These are phyloP conservation scores for Protaetia brevitarsis DNA, from an alignment of 1,140 invertebrate genomes.

Conservation along the genomic window DNA sequence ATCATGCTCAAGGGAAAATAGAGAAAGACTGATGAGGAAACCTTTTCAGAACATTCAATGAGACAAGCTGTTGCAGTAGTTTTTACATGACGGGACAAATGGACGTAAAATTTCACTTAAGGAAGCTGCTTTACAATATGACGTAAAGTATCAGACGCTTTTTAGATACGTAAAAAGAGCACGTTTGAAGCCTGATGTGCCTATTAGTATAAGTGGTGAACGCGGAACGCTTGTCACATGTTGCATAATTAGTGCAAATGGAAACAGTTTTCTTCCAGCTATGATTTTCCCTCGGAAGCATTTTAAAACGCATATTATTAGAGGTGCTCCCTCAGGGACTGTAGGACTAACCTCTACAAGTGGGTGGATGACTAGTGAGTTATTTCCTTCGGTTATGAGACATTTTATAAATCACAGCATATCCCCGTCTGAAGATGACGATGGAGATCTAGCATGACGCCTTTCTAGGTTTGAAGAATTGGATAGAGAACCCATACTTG, in stretches of 20 bases:
- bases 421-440: too few relatives aligned
- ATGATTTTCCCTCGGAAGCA: slow-evolving; percentile 44
- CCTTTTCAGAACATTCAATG: neutral
- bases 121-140: neutral
- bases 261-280: slow-evolving; percentile 44
- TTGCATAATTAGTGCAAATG: slow-evolving; percentile 42
- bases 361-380: slow-evolving; percentile 49
- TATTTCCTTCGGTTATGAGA: slow-evolving; percentile 51
- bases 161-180: neutral
- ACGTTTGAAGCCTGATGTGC: neutral
- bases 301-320: slow-evolving; percentile 42
- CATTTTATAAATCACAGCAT: slow-evolving; percentile 52
- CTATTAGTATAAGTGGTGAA: slow-evolving; percentile 37
- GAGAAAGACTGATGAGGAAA: neutral
- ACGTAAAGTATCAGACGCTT: neutral
- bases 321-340: slow-evolving; percentile 44
- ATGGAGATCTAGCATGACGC: too few relatives aligned
- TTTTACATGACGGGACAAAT: too few relatives aligned
- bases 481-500: too few relatives aligned
- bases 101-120: neutral
- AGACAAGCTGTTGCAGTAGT: too few relatives aligned
- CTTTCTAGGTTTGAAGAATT: too few relatives aligned
- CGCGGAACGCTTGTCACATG: slow-evolving; percentile 42
- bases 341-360: slow-evolving; percentile 44
- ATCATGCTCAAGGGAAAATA: too few relatives aligned